phyloP scores from a whole-genome alignment of 2,113 vertebrate species.

The Poicephalus gulielmi region DNA sequence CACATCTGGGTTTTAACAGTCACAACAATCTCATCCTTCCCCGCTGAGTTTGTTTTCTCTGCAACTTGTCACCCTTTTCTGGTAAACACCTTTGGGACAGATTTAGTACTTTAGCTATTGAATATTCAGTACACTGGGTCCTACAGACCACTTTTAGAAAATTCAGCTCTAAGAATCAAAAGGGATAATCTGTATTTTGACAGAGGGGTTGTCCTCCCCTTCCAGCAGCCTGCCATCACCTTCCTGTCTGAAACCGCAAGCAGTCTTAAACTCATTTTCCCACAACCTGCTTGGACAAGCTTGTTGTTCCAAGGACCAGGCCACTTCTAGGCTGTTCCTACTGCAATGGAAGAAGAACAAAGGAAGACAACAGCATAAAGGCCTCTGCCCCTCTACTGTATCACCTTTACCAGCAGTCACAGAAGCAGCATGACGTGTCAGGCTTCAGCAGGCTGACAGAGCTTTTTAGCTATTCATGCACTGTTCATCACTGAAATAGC shows the following conservation, averaged over 20 bases:
- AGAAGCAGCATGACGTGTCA: background rate
- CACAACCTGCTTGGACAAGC: background rate
- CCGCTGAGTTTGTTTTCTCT: background rate
- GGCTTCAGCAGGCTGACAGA: background rate
- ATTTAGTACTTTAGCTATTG: background rate
- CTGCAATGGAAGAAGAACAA: background rate
- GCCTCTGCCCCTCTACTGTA: background rate
- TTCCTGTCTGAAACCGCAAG: background rate
- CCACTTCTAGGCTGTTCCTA: background rate
- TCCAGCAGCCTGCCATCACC: background rate
- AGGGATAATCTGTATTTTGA: background rate
- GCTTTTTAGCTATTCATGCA: background rate
- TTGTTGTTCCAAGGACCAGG: background rate
- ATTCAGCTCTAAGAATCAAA: background rate
- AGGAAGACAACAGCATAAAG: background rate
- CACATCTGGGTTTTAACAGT: background rate
- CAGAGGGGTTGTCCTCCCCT: background rate
- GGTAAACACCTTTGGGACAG: background rate
- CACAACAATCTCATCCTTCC: background rate
- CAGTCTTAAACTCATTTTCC: background rate
- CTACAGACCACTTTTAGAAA: background rate
- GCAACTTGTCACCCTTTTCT: background rate
- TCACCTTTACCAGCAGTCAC: background rate
- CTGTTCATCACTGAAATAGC: background rate
- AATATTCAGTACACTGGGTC: background rate